phyloP scores from a whole-genome alignment of 1,140 invertebrate genomes.

The Nasonia giraulti region DNA sequence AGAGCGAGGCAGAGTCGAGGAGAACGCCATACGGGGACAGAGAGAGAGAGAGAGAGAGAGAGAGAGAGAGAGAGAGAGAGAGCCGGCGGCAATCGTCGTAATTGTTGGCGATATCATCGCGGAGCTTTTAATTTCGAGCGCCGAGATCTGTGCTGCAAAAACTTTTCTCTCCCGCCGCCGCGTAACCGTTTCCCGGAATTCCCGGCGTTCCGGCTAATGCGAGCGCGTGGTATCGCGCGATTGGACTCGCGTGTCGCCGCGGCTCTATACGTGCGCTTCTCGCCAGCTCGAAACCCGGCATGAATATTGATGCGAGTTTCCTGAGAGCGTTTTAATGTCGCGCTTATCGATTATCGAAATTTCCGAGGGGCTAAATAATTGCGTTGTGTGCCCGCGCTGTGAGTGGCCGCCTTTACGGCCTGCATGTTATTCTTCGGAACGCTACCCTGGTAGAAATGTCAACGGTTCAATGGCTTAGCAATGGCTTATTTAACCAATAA shows the following conservation, averaged over 20 bases:
- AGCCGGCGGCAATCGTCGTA: background rate
- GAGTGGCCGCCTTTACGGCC: no score
- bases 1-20: background rate
- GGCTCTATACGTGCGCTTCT: no score
- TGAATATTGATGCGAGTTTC: conserved; percentile 44
- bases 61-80: no score
- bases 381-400: no score
- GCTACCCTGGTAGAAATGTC: no score
- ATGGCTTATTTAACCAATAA: no score
- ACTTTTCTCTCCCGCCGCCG: background rate
- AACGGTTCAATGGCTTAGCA: no score
- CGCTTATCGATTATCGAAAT: conserved; percentile 41
- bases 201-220: background rate
- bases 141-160: background rate
- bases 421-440: no score
- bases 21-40: background rate
- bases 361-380: conserved; percentile 38
- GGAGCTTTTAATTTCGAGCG: background rate
- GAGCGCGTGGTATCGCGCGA: background rate
- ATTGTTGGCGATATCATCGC: conserved; percentile 15
- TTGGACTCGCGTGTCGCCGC: no score
- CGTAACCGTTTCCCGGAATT: background rate
- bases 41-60: no score
- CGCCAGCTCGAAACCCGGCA: background rate
- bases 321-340: conserved; percentile 38